These are phyloP conservation scores for Setipinna tenuifilis DNA, from an alignment of 2,797 vertebrate genomes.

Conservation along the genomic window DNA sequence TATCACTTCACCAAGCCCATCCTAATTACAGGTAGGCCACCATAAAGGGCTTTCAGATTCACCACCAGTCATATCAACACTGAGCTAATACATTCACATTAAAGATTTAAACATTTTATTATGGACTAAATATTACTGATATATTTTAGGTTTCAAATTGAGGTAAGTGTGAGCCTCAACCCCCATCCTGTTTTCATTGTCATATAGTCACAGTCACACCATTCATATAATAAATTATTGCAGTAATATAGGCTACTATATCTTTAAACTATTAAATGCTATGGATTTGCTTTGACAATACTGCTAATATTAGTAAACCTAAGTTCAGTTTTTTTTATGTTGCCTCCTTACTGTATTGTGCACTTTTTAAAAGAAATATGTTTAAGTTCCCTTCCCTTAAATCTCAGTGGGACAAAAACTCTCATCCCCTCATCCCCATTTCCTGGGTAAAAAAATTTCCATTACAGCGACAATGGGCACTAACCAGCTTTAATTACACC, in stretches of 20 bases:
- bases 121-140: background rate
- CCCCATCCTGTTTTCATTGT: too few species aligned
- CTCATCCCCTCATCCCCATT: background rate
- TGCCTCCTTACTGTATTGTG: background rate
- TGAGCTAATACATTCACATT: background rate
- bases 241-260: too few species aligned
- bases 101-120: background rate
- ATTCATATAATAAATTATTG: too few species aligned
- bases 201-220: too few species aligned
- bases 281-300: background rate
- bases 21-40: background rate
- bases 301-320: background rate
- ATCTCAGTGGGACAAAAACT: background rate
- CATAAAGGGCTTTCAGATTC: too few species aligned
- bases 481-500: slow-evolving; percentile 8
- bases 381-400: background rate
- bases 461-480: background rate
- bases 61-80: too few species aligned
- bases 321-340: background rate
- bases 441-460: background rate
- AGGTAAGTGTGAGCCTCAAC: too few species aligned
- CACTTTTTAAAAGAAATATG: background rate
- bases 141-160: background rate
- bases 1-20: background rate
- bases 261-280: too few species aligned